Conservation (phyloP, 2,888 invertebrate species). For the Megalurothrips usitatus region DNA sequence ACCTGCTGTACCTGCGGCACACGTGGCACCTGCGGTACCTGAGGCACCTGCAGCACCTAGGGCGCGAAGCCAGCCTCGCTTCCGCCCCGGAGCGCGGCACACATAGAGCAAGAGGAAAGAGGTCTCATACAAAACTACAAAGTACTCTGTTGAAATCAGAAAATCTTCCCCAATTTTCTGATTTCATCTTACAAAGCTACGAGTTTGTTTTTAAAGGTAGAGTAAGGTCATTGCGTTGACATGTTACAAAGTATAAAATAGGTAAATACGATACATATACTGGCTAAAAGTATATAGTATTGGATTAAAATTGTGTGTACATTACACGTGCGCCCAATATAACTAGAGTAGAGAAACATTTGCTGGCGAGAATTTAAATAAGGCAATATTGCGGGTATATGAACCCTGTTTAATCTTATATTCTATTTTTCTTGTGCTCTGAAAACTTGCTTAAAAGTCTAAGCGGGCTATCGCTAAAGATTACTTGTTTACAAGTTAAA, state of each 20-base stretch:
- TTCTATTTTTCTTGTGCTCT: too few relatives aligned
- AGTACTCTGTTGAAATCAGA: constrained; percentile 14
- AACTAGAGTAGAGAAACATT: background rate
- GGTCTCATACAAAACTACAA: constrained; percentile 9
- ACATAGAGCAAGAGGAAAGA: constrained; percentile 3
- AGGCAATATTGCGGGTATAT: too few relatives aligned
- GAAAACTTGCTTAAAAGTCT: background rate
- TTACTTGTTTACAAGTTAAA: too few relatives aligned
- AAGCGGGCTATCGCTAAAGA: background rate
- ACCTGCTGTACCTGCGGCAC: too few relatives aligned
- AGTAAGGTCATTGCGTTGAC: background rate
- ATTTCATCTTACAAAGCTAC: constrained; percentile 13
- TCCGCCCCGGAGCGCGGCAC: background rate
- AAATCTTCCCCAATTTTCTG: constrained; percentile 26
- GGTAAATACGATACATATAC: background rate
- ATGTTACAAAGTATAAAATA: constrained; percentile 11
- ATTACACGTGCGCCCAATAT: background rate
- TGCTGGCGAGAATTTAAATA: background rate
- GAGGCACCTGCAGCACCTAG: background rate
- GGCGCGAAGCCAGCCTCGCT: background rate
- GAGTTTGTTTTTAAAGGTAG: background rate
- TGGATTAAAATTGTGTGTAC: constrained; percentile 1
- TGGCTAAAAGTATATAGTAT: background rate
- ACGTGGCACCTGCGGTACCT: too few relatives aligned
- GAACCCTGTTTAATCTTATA: too few relatives aligned